Base-by-base conservation (phyloP, 2,888 invertebrate species). In the Deroplatys truncata region DNA sequence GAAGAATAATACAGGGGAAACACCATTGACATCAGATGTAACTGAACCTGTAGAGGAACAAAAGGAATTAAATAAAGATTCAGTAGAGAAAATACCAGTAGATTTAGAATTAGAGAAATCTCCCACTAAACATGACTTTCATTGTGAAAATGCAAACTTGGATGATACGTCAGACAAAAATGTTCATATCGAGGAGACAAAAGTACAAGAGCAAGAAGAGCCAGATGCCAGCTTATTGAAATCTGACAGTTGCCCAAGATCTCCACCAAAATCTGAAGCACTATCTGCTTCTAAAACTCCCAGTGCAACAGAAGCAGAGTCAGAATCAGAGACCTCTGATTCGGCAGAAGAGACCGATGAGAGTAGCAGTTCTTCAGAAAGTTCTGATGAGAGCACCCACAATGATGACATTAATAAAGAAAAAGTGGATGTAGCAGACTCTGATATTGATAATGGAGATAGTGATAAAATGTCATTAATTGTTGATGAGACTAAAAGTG, bases 401-500 rank as follows among this genome's bases (percentile, higher is more conserved):
- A 84, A 86, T 82, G 85, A 89, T 84, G 87, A 90, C 49, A 72
- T 49, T 16, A 35, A 72, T 72, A 86, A 85, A 85, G 28, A 86
- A 31, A 31, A 89, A 82, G 88, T 72, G 86, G 88, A 89, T 82
- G 28, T 72, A 82, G 87, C 43, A 35, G 93, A 93, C 91, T 93
- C 92, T 86, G 93, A 92, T 89, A 94, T 94, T 90, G 95, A 95
- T 91, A 95, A 95, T 93, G 95, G 95, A 92, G 94, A 94, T 89
- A 95, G 95, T 93, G 95, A 95, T 91, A 95, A 95, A 92, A 92
- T 95, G 90, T 95, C 95, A 85, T 94, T 95, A 92, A 95, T 95
- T 92, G 91, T 94, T 90, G 95, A 95, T 91, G 93, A 93, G 89
- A 91, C 88, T 29, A 90, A 88, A 88, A 91, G 90, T 89, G 90